Conservation (phyloP, 1,140 invertebrate genomes). For the Zaprionus taronus region DNA sequence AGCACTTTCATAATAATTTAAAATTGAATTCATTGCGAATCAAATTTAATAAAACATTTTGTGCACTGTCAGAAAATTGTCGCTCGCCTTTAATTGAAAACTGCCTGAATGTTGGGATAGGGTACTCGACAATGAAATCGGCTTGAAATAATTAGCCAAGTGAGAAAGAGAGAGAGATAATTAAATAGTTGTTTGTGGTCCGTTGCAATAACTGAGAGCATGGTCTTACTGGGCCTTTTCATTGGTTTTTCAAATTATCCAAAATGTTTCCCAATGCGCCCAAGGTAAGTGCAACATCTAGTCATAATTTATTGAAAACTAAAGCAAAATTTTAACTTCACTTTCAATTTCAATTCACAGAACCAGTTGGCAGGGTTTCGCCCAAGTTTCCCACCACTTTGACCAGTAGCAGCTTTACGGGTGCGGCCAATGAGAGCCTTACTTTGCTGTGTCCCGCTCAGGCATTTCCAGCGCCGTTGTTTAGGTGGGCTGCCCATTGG, state of each 20-base stretch:
- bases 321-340: constrained; percentile 23
- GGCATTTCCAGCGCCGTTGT: constrained; percentile 89
- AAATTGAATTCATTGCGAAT: constrained; percentile 8
- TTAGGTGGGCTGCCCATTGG: constrained; percentile 86
- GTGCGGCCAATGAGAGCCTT: constrained; percentile 85
- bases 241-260: not conserved
- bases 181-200: constrained; percentile 47
- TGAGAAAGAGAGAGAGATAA: constrained; percentile 21
- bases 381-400: constrained; percentile 87
- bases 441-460: constrained; percentile 90
- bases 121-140: constrained; percentile 89
- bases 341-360: constrained; percentile 66
- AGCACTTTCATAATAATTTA: not conserved
- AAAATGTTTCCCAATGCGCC: constrained; percentile 11
- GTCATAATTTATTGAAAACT: constrained; percentile 13
- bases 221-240: constrained; percentile 33
- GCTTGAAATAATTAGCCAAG: constrained; percentile 71
- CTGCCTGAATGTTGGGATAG: constrained; percentile 99
- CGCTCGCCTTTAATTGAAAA: constrained; percentile 84
- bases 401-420: constrained; percentile 88
- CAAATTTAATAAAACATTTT: constrained; percentile 2
- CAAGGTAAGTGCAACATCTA: constrained; percentile 55
- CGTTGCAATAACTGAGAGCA: constrained; percentile 48
- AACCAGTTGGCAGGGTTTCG: constrained; percentile 85
- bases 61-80: constrained; percentile 68